Base-by-base conservation (phyloP, 2,113 vertebrate species). In the Corythaeola cristata region DNA sequence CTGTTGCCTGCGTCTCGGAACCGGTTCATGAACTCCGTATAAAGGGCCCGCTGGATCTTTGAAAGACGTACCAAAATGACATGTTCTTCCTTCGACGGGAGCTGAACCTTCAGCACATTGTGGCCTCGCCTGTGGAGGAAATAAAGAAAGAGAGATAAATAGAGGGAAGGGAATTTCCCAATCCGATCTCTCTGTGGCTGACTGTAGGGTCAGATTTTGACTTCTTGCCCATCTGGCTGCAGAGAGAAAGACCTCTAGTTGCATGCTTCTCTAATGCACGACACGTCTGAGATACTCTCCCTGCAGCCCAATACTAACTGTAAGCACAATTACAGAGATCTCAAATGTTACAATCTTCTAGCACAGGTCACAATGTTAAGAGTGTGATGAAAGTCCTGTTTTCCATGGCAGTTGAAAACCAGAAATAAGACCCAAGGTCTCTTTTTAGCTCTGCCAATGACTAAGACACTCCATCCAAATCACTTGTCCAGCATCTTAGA, bases 11-110 rank as follows among this genome's bases (percentile, higher is more conserved):
- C 99, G 62, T 99, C 99, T 81, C 99, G 97, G 96, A 99, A 99
- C 27, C 99, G 99, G 96, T 99, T 99, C 99, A 99, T 99, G 93
- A 99, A 99, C 97, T 99, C 99, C 0, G 99, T 99, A 58, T 99
- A 99, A 69, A 99, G 98, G 45, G 98, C 99, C 87, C 99, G 98
- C 97, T 99, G 99, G 96, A 99, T 97, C 85, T 98, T 98, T 56
- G 99, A 99, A 12, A 99, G 98, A 37, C 99, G 99, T 52, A 99
- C 99, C 97, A 99, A 94, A 86, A 99, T 99, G 63, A 99, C 99
- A 4, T 99, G 99, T 84, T 99, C 99, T 63, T 99, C 99, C 96
- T 99, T 99, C 32, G 96, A 98, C 5, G 99, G 99, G 33, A 99
- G 99, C 88, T 99, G 99, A 88, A 98, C 98, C 93, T 98, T 98